Evolutionary conservation across 2,797 vertebrate species (phyloP), one percentile per base, ranked within the genome.

Genomic region (Poeciliopsis presidionis): DNA sequence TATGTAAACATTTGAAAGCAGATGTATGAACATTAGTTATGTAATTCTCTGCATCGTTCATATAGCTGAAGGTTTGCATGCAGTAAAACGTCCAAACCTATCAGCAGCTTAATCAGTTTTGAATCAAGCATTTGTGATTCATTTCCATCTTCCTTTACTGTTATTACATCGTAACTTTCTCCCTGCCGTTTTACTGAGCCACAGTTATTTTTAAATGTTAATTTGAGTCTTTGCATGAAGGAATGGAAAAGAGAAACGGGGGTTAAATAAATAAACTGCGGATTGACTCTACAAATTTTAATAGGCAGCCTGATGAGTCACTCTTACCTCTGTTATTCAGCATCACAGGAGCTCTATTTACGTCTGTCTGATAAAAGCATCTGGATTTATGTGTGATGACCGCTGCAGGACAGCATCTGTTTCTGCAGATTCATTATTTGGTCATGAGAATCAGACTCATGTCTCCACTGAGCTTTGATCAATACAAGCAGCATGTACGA

Each of bases 251-350:
- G 45, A 36, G 0, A 83, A 75, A 9, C 22, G 47, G 47, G 14
- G 67, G 9, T 67, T 55, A 28, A 28, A 71, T 70, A 20, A 81
- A 67, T 67, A 33, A 81, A 79, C 47, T 78, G 73, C 61, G 41
- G 75, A 61, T 86, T 33, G 30, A 55, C 73, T 70, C 20, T 49
- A n/a, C 8, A 33, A 13, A 59, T 75, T 86, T 78, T 85, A 83
- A 82, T 75, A 71, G 82, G 78, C 84, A 84, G 80, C 74, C 25
- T 7, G 41, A 55, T 90, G 84, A 85, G 51, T 90, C 81, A 83
- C 61, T 75, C 28, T 43, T 65, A 46, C 82, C 65, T 63, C 16
- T 43, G 59, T 75, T 82, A 77, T 82, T 85, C 69, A 74, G 75
- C 72, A 73, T 86, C 74, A 63, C 75, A 78, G 73, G 65, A 70